Percentiles rank a stretch among this genome's conserved stretches.
Conservation (phyloP, 2,888 invertebrate species). For the Timandra comae region DNA sequence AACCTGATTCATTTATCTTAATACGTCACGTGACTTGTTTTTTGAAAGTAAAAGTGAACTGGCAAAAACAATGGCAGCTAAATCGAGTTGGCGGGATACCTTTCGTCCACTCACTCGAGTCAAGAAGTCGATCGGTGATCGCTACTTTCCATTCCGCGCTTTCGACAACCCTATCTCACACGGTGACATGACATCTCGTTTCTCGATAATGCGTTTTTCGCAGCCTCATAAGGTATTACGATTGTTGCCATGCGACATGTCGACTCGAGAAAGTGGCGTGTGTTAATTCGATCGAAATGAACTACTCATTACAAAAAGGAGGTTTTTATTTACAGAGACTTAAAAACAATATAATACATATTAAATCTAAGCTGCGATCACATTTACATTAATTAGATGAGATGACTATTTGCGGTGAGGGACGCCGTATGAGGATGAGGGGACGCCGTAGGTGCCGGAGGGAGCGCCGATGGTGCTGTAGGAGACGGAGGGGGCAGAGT, state of each 20-base stretch:
- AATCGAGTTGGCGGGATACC: constrained; percentile 13
- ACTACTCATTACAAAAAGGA: constrained; percentile 42
- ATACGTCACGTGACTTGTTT: constrained; percentile 5
- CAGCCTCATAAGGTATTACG: constrained; percentile 32
- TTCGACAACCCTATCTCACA: constrained; percentile 14
- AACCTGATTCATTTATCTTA: constrained; percentile 16
- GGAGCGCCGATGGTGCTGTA: constrained; percentile 63
- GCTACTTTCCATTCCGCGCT: constrained; percentile 36
- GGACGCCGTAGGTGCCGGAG: constrained; percentile 69
- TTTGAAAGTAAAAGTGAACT: constrained; percentile 36
- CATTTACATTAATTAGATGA: constrained; percentile 65
- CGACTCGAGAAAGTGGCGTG: constrained; percentile 24
- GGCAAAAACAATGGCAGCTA: constrained; percentile 24
- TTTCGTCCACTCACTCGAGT: constrained; percentile 15
- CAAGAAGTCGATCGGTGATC: constrained; percentile 29
- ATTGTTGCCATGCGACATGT: constrained; percentile 22
- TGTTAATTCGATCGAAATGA: constrained; percentile 16
- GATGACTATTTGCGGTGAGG: constrained; percentile 67
- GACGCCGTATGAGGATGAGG: constrained; percentile 65
- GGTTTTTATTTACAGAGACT: constrained; percentile 74
- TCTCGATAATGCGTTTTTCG: constrained; percentile 26
- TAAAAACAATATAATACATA: constrained; percentile 69
- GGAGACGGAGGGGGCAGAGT: constrained; percentile 39
- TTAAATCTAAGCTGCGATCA: constrained; percentile 67
- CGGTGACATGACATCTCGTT: constrained; percentile 17